phyloP scores from a whole-genome alignment of 2,888 invertebrate genomes.

The Prosopocoilus inquinatus region DNA sequence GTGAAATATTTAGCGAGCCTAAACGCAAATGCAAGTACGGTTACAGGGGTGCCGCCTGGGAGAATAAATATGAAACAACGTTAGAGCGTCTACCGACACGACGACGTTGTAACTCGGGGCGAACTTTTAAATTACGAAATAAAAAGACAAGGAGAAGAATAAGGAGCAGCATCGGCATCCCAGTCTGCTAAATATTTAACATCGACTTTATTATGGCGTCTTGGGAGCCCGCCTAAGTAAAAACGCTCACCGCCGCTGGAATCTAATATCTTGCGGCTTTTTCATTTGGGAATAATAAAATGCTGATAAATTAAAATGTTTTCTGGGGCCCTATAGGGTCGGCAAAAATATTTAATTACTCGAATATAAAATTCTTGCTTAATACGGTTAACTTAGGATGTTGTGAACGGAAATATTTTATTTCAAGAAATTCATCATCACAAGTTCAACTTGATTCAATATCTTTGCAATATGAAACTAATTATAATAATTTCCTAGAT shows the following conservation, averaged over 20 bases:
- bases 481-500: too few relatives aligned
- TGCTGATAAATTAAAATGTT: slow-evolving; percentile 36
- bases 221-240: slow-evolving; percentile 24
- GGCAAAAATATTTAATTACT: slow-evolving; percentile 14
- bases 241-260: slow-evolving; percentile 27
- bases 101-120: slow-evolving; percentile 35
- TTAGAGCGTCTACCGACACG: slow-evolving; percentile 22
- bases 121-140: slow-evolving; percentile 47
- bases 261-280: slow-evolving; percentile 37
- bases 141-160: slow-evolving; percentile 35
- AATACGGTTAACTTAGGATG: not conserved
- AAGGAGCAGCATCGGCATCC: slow-evolving; percentile 31
- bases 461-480: too few relatives aligned
- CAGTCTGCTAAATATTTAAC: slow-evolving; percentile 44
- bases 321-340: slow-evolving; percentile 1
- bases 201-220: slow-evolving; percentile 41
- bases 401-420: too few relatives aligned
- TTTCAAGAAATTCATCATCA: too few relatives aligned
- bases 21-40: slow-evolving; percentile 32
- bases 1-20: slow-evolving; percentile 40
- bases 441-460: too few relatives aligned
- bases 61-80: slow-evolving; percentile 40
- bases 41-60: slow-evolving; percentile 29
- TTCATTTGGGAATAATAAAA: slow-evolving; percentile 39
- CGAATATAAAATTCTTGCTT: not conserved